A percentile compares a stretch with the other conserved stretches of the same genome.
These are phyloP conservation scores for Pyrocephalus nanus DNA, from an alignment of 2,797 vertebrate species.

Conservation along the genomic window DNA sequence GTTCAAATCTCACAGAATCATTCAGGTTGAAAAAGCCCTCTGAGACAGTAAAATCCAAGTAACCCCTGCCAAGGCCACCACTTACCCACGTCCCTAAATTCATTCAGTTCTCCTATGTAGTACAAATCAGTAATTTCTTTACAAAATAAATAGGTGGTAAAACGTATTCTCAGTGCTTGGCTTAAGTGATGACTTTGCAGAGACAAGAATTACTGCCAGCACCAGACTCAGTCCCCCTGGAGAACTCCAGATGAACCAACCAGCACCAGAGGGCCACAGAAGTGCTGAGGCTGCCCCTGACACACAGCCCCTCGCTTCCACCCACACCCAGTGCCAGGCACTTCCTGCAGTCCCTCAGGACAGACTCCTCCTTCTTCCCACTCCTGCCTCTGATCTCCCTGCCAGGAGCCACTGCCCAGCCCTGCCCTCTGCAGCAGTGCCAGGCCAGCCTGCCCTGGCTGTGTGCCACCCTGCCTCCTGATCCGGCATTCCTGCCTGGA, in stretches of 20 bases:
- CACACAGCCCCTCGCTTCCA: not conserved
- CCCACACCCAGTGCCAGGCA: fast-evolving
- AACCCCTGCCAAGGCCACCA: not conserved
- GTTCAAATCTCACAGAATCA: not conserved
- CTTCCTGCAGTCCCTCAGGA: not conserved
- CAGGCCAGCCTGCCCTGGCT: not conserved
- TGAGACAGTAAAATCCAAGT: not conserved
- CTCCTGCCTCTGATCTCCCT: not conserved
- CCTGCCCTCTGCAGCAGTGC: not conserved
- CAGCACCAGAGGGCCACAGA: not conserved
- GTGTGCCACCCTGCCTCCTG: not conserved
- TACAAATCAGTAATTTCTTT: not conserved
- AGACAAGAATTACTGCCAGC: not conserved
- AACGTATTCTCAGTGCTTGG: fast-evolving
- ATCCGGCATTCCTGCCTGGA: fast-evolving
- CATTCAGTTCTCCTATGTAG: not conserved
- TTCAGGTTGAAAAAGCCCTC: not conserved
- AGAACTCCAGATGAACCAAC: fast-evolving
- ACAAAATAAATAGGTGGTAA: not conserved
- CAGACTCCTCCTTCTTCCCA: not conserved
- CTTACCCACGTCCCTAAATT: fast-evolving
- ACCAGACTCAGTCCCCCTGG: fast-evolving
- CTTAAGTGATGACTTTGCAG: not conserved
- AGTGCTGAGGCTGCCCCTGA: fast-evolving
- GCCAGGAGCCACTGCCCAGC: not conserved